Evolutionary conservation across 2,113 vertebrate genomes (phyloP).

Genomic region (Lonchura striata): DNA sequence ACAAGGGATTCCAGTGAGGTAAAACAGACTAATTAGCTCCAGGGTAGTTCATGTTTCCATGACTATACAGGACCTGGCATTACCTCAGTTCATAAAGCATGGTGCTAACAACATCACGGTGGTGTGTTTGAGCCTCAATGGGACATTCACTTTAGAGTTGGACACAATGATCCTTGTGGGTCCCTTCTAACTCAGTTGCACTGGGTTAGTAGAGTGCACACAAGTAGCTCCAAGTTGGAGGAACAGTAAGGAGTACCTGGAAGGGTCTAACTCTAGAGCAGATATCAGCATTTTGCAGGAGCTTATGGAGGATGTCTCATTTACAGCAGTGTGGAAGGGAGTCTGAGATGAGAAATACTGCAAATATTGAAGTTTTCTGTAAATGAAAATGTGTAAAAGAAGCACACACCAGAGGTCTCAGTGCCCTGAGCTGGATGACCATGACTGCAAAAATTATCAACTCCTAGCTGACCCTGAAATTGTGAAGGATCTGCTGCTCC

Average conservation of each 20-base stretch:
- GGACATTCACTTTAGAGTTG: background rate
- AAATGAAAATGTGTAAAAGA: background rate
- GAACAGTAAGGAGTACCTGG: background rate
- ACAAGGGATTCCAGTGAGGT: background rate
- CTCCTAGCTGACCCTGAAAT: background rate
- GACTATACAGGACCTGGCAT: background rate
- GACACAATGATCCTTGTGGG: background rate
- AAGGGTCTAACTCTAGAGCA: background rate
- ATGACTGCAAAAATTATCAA: background rate
- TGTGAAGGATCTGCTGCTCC: background rate
- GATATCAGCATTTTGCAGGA: background rate
- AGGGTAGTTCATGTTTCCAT: background rate
- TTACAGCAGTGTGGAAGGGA: background rate
- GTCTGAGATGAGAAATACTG: background rate
- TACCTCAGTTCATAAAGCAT: rapidly evolving
- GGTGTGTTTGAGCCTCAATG: background rate
- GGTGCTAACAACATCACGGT: background rate
- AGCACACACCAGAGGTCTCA: background rate
- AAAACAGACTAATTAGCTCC: background rate
- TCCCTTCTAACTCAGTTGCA: background rate
- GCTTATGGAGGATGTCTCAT: background rate
- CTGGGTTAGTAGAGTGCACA: background rate
- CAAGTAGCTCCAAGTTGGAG: background rate
- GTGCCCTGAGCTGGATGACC: background rate
- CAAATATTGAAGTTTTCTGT: background rate